A percentile compares a stretch with the other conserved stretches of the same genome.
phyloP scores from a whole-genome alignment of 2,113 vertebrate species.

The Amphilophus citrinellus region DNA sequence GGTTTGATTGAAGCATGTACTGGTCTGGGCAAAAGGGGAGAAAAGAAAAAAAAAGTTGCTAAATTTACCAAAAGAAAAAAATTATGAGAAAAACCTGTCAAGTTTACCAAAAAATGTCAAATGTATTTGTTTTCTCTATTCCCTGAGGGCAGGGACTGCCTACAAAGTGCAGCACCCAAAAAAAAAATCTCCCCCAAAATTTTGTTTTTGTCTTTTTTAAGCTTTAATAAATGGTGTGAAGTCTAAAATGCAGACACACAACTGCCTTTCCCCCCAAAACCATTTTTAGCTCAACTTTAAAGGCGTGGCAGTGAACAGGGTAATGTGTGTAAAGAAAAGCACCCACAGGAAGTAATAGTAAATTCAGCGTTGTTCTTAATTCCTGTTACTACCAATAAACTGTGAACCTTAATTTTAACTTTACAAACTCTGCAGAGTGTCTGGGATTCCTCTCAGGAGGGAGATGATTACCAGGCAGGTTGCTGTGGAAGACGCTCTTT shows the following conservation, averaged over 20 bases:
- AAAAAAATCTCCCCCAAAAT: no score
- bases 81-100: no score
- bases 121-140: no score
- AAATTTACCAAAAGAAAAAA: no score
- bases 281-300: neutral
- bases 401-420: neutral
- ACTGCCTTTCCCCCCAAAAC: neutral
- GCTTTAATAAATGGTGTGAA: neutral
- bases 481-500: slow-evolving; percentile 5
- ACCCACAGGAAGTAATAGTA: neutral
- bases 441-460: neutral
- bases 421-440: neutral
- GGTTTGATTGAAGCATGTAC: no score
- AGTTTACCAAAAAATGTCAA: no score
- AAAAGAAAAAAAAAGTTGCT: no score
- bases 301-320: neutral
- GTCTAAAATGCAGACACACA: neutral
- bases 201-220: no score
- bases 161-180: no score
- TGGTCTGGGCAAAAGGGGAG: no score
- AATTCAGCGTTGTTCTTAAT: neutral
- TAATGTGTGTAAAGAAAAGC: neutral
- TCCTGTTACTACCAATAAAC: neutral
- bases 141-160: no score
- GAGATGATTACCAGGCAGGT: slow-evolving; percentile 28